Percentiles rank a stretch among this genome's conserved stretches.
phyloP scores from a whole-genome alignment of 2,113 vertebrate species.

The Lagopus leucura region DNA sequence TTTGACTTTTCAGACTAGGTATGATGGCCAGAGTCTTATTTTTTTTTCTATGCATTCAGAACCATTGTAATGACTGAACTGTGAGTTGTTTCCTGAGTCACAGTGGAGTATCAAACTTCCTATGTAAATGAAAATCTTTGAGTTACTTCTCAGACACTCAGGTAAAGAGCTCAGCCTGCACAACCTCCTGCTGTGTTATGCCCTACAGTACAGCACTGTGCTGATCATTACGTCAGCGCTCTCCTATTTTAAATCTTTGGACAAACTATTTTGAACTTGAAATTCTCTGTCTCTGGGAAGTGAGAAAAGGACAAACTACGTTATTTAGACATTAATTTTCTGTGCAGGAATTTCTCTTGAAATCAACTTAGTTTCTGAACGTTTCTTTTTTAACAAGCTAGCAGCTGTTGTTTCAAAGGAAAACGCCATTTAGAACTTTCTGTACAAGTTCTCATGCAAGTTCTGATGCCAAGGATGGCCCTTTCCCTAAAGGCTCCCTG shows the following conservation, averaged over 20 bases:
- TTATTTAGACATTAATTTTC: not conserved
- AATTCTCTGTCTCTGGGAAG: not conserved
- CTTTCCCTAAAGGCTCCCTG: constrained; percentile 16
- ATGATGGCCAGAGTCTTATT: not conserved
- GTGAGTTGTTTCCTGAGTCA: not conserved
- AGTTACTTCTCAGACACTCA: not conserved
- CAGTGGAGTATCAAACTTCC: not conserved
- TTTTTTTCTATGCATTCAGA: not conserved
- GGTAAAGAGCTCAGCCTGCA: not conserved
- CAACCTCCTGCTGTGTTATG: not conserved
- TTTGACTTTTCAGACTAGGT: not conserved
- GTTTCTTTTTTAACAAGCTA: not conserved
- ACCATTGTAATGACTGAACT: not conserved
- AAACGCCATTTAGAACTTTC: not conserved
- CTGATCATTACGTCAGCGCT: not conserved
- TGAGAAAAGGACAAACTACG: not conserved
- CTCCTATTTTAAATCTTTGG: not conserved
- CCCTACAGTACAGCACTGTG: not conserved
- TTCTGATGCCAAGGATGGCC: not conserved
- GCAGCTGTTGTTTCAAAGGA: constrained; percentile 11
- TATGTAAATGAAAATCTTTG: not conserved
- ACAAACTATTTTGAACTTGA: not conserved
- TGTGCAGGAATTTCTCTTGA: not conserved
- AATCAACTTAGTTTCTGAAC: constrained; percentile 14
- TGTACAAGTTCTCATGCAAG: not conserved